Evolutionary conservation across 2,888 invertebrate species (phyloP).

Genomic region (Formica aserva): DNA sequence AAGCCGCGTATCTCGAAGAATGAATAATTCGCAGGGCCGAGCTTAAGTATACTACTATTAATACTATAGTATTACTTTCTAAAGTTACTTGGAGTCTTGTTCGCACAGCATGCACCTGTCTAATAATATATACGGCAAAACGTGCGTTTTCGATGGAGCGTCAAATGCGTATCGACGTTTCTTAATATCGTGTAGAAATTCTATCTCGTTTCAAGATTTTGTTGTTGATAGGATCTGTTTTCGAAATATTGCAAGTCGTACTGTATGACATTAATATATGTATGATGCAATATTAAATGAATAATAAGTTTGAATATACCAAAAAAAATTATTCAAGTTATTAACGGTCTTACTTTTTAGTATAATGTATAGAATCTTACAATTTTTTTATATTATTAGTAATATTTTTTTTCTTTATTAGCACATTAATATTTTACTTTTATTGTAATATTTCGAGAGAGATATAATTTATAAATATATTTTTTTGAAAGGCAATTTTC

Average conservation of each 20-base stretch:
- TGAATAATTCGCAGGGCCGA: constrained; percentile 55
- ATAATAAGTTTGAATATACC: not conserved
- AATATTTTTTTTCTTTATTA: not conserved
- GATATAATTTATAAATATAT: not conserved
- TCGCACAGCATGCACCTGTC: constrained; percentile 77
- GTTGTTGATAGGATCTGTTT: not conserved
- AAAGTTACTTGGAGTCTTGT: constrained; percentile 73
- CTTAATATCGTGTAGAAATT: not conserved
- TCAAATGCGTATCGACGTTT: constrained; percentile 7
- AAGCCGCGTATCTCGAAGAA: not conserved
- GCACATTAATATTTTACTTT: not conserved
- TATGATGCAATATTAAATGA: not conserved
- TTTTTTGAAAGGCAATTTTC: not conserved
- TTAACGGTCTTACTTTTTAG: not conserved
- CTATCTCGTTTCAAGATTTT: not conserved
- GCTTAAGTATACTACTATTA: constrained; percentile 55
- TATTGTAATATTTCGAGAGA: not conserved
- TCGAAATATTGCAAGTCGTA: not conserved
- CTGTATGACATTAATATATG: not conserved
- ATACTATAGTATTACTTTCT: constrained; percentile 65
- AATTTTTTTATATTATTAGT: not conserved
- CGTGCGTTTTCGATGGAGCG: constrained; percentile 27
- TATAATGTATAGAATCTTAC: not conserved
- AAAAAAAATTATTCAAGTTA: not conserved
- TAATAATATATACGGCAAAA: constrained; percentile 44